Conservation (phyloP, 2,888 invertebrate species). For the Mesorhabditis belari region DNA sequence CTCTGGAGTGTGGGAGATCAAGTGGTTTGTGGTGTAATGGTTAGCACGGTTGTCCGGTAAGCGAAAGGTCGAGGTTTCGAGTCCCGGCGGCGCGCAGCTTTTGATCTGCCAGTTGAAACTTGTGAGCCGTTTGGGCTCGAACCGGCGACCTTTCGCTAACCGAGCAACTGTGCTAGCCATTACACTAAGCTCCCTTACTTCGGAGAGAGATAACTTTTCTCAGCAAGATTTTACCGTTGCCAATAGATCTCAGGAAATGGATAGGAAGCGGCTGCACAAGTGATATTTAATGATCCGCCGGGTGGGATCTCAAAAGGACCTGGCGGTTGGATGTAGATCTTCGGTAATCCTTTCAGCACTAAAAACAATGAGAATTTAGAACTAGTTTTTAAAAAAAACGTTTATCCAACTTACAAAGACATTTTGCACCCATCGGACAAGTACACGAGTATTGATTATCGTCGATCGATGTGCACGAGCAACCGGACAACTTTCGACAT, state of each 20-base stretch:
- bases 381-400: background rate
- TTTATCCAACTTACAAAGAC: conserved; percentile 27
- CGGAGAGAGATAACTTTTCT: background rate
- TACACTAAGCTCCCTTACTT: no score
- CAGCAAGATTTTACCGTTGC: conserved; percentile 26
- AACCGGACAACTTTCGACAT: conserved; percentile 46
- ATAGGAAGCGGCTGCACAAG: conserved; percentile 48
- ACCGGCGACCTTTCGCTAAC: no score
- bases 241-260: conserved; percentile 50
- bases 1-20: background rate
- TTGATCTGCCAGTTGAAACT: no score
- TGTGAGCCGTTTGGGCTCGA: no score
- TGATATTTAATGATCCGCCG: conserved; percentile 50
- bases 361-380: conserved; percentile 5
- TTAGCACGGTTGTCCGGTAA: no score
- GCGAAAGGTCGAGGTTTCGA: no score
- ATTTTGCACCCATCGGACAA: conserved; percentile 42
- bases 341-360: conserved; percentile 45
- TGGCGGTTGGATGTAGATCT: conserved; percentile 46
- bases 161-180: no score
- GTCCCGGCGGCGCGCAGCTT: background rate
- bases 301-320: conserved; percentile 49
- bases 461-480: conserved; percentile 42
- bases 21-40: no score
- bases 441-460: conserved; percentile 44